Percentiles rank a stretch among this genome's conserved stretches.
Evolutionary conservation across 1,140 invertebrate genomes (phyloP).

Genomic region (Pseudomyrmex cubaensis): DNA sequence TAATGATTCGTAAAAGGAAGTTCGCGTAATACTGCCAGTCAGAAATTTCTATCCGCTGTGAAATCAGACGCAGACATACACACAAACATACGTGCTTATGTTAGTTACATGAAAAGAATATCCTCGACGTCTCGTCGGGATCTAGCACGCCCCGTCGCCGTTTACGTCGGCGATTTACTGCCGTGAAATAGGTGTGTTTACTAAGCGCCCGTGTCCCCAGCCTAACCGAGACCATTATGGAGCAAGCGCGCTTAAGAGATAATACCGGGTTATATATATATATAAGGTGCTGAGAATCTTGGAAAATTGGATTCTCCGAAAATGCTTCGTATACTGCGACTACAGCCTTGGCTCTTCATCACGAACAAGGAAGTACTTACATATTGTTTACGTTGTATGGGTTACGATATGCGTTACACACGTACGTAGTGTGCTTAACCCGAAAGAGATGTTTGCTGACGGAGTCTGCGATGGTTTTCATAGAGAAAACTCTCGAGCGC

Average conservation of each 20-base stretch:
- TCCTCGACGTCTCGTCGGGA: constrained; percentile 45
- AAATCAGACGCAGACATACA: background rate
- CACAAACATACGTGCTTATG: too few relatives aligned
- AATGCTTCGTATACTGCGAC: constrained; percentile 45
- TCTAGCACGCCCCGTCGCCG: constrained; percentile 1
- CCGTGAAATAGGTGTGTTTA: constrained; percentile 65
- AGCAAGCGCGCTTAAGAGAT: constrained; percentile 69
- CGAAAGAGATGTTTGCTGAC: background rate
- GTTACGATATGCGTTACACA: background rate
- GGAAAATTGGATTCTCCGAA: constrained; percentile 72
- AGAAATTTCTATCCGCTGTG: background rate
- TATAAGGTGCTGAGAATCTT: constrained; percentile 67
- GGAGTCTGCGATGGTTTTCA: background rate
- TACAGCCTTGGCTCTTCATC: constrained; percentile 27
- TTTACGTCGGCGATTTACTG: constrained; percentile 62
- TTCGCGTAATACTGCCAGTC: background rate
- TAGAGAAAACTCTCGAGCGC: background rate
- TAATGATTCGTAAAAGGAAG: constrained; percentile 25
- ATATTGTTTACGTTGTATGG: constrained; percentile 24
- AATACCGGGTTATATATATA: constrained; percentile 56
- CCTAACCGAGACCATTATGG: constrained; percentile 60
- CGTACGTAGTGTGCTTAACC: background rate
- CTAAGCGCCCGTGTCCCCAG: constrained; percentile 63
- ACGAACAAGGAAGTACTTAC: constrained; percentile 17
- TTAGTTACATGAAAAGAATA: constrained; percentile 48